Evolutionary conservation across 2,113 vertebrate species (phyloP).

Genomic region (Cheilinus undulatus): DNA sequence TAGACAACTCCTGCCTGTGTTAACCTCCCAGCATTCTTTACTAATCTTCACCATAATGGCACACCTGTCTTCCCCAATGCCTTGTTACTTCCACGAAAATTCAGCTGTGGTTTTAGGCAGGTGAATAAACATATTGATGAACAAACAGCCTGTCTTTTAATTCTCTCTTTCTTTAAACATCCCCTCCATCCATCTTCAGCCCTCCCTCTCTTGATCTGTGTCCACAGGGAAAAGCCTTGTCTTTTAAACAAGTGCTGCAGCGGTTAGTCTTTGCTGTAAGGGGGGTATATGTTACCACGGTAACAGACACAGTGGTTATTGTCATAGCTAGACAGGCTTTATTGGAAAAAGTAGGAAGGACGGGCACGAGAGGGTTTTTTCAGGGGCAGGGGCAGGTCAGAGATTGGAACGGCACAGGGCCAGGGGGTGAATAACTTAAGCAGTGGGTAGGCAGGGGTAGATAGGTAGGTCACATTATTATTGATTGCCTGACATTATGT

Average conservation of each 20-base stretch:
- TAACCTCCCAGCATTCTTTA: constrained; percentile 70
- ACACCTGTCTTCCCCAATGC: constrained; percentile 74
- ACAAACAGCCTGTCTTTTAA: constrained; percentile 49
- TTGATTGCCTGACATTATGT: constrained; percentile 78
- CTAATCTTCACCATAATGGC: constrained; percentile 73
- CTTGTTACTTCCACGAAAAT: constrained; percentile 52
- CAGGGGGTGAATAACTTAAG: constrained; percentile 68
- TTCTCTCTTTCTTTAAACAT: constrained; percentile 27
- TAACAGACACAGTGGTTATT: constrained; percentile 74
- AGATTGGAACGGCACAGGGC: constrained; percentile 42
- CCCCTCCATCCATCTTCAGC: constrained; percentile 13
- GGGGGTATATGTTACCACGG: constrained; percentile 64
- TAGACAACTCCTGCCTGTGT: constrained; percentile 34
- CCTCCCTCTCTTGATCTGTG: constrained; percentile 27
- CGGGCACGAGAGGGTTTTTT: constrained; percentile 26
- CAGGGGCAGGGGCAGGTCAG: constrained; percentile 63
- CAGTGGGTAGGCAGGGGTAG: constrained; percentile 56
- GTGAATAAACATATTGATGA: constrained; percentile 54
- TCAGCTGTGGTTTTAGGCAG: constrained; percentile 4
- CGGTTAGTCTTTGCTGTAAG: constrained; percentile 26
- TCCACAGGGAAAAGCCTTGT: constrained; percentile 31
- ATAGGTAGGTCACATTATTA: constrained; percentile 71
- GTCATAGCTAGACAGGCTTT: constrained; percentile 72
- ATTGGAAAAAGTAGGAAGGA: constrained; percentile 65
- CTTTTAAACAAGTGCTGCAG: constrained; percentile 33